A percentile compares a stretch with the other conserved stretches of the same genome.
phyloP scores from a whole-genome alignment of 1,140 invertebrate genomes.

The Heliconius nattereri region DNA sequence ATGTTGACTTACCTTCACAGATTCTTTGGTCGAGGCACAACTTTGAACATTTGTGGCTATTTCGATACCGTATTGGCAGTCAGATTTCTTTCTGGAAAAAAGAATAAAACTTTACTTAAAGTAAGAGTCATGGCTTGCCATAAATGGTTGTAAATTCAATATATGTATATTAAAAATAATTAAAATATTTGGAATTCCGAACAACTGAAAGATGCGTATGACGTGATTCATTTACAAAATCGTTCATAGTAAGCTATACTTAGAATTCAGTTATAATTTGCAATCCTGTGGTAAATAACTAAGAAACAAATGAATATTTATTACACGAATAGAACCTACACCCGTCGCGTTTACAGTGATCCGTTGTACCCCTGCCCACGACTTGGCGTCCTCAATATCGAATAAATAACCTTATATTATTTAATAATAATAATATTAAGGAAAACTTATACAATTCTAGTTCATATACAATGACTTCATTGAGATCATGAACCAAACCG shows the following conservation, averaged over 20 bases:
- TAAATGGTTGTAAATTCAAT: background rate
- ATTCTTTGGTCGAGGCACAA: slow-evolving; percentile 44
- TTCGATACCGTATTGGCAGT: slow-evolving; percentile 59
- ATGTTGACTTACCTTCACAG: slow-evolving; percentile 46
- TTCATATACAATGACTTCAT: background rate
- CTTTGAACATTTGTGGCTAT: slow-evolving; percentile 42
- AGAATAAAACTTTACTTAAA: slow-evolving; percentile 2
- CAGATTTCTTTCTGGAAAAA: slow-evolving; percentile 60
- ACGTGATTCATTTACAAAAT: no score
- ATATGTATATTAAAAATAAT: background rate
- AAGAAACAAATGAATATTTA: no score
- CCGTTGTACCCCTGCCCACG: no score
- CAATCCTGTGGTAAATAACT: no score
- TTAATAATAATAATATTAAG: no score
- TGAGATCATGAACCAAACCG: background rate
- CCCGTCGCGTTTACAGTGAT: no score
- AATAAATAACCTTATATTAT: no score
- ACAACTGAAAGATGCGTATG: background rate
- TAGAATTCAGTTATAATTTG: no score
- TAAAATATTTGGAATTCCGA: background rate
- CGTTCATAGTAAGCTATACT: no score
- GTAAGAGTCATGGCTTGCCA: no score
- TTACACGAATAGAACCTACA: no score
- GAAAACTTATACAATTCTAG: background rate
- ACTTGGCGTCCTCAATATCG: no score